Percentiles rank a stretch among this genome's conserved stretches.
These are phyloP conservation scores for Naja naja DNA, from an alignment of 2,113 vertebrate genomes.

Conservation along the genomic window DNA sequence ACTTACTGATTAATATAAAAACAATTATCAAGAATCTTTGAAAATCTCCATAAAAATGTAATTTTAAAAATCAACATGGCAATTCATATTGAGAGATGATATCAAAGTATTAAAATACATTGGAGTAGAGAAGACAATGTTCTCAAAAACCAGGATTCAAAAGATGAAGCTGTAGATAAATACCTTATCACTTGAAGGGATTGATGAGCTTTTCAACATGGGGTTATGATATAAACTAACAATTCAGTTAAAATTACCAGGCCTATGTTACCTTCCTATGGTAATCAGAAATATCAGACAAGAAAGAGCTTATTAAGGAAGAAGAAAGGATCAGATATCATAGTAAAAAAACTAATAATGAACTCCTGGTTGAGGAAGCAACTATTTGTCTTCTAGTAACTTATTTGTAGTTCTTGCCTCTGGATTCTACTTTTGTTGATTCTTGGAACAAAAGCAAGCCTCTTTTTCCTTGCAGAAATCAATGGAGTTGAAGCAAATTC, in stretches of 20 bases:
- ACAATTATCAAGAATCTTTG: neutral
- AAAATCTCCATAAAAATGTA: neutral
- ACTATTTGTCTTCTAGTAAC: neutral
- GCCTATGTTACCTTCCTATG: neutral
- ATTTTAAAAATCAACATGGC: neutral
- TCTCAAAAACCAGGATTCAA: neutral
- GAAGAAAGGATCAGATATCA: neutral
- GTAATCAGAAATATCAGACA: neutral
- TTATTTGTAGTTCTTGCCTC: neutral
- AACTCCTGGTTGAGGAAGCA: neutral
- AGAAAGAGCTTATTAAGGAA: neutral
- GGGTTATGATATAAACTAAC: neutral
- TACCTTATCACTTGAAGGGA: neutral
- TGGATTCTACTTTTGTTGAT: neutral
- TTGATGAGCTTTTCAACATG: neutral
- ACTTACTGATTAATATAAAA: neutral
- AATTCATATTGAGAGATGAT: neutral
- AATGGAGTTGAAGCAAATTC: neutral
- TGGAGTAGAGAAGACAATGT: neutral
- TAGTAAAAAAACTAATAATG: too few relatives aligned
- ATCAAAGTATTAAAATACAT: neutral
- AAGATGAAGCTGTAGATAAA: neutral
- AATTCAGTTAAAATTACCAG: neutral
- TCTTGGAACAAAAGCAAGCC: neutral
- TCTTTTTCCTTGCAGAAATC: neutral